These are phyloP conservation scores for Styela plicata DNA, from an alignment of 23 tunicate genomes.

Conservation along the genomic window DNA sequence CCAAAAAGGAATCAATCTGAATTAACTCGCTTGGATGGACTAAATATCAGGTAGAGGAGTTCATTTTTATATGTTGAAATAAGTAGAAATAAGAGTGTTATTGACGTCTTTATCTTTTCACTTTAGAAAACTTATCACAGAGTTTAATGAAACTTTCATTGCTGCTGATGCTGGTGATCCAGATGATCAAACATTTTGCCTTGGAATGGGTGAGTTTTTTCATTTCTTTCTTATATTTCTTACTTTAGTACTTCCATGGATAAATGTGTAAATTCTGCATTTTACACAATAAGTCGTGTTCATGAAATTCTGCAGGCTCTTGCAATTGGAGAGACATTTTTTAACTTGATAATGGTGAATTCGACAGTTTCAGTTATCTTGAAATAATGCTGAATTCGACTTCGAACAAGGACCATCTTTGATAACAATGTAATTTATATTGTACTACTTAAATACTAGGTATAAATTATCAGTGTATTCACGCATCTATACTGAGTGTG, in stretches of 20 bases:
- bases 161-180: slow-evolving; percentile 23
- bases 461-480: too few species aligned
- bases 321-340: background rate
- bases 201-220: slow-evolving; percentile 26
- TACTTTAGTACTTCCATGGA: too few species aligned
- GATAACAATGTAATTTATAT: too few species aligned
- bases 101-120: background rate
- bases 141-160: background rate
- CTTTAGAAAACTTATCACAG: background rate
- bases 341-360: background rate
- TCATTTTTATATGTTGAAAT: background rate
- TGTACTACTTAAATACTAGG: too few species aligned
- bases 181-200: background rate
- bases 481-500: too few species aligned
- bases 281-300: too few species aligned
- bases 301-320: too few species aligned
- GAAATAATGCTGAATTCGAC: background rate
- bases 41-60: background rate
- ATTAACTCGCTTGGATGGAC: background rate
- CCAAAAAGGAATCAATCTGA: background rate
- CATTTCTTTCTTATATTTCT: background rate
- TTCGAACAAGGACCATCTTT: too few species aligned
- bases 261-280: too few species aligned
- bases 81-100: background rate
- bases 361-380: background rate